Percentiles rank a stretch among this genome's conserved stretches.
Conservation (phyloP, 2,888 invertebrate genomes). For the Cyrtodaria siliqua region DNA sequence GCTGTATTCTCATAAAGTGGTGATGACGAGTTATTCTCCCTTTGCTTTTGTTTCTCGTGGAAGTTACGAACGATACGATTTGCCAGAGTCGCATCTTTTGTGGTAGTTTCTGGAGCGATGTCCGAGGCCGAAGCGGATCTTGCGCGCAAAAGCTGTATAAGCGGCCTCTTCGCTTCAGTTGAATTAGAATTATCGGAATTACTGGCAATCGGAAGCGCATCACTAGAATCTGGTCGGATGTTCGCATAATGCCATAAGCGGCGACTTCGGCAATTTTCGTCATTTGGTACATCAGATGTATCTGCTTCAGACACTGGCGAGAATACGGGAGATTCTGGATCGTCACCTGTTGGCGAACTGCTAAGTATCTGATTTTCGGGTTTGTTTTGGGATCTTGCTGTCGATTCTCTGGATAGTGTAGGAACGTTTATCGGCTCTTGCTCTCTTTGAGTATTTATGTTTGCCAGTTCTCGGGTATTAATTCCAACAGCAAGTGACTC, state of each 20-base stretch:
- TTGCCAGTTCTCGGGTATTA: too few relatives aligned
- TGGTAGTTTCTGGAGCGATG: neutral
- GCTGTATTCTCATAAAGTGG: conserved; percentile 51
- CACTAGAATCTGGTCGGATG: conserved; percentile 21
- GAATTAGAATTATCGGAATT: neutral
- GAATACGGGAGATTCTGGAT: too few relatives aligned
- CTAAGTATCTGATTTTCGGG: too few relatives aligned
- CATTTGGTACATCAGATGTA: too few relatives aligned
- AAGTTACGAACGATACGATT: conserved; percentile 28
- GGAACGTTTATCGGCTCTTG: too few relatives aligned
- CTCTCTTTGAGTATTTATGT: too few relatives aligned
- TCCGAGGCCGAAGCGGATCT: conserved; percentile 15
- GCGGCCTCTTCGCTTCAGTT: neutral
- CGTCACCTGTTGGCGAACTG: too few relatives aligned
- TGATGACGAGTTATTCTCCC: conserved; percentile 1
- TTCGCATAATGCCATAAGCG: conserved; percentile 57
- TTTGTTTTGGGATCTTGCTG: too few relatives aligned
- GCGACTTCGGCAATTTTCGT: conserved; percentile 8
- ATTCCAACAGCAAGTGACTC: neutral
- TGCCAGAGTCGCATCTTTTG: neutral
- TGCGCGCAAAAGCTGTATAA: conserved; percentile 6
- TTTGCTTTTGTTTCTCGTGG: conserved; percentile 9
- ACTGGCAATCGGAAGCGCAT: neutral
- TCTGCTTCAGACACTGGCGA: too few relatives aligned
- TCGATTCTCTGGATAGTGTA: too few relatives aligned